Base-by-base conservation (phyloP, 1,140 invertebrate species). In the Goniozus legneri region DNA sequence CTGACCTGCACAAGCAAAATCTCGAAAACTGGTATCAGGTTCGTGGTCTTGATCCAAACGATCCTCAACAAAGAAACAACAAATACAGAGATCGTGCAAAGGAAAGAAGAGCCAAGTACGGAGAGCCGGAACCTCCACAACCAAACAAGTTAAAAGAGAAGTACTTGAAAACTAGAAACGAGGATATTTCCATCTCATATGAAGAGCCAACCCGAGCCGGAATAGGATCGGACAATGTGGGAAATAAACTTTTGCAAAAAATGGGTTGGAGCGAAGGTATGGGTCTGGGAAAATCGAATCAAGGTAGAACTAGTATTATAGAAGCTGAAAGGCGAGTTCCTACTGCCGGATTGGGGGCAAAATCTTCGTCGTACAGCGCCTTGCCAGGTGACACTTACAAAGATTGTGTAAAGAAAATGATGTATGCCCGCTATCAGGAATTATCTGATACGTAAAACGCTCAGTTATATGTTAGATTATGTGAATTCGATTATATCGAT, bases 191-290 rank as follows among this genome's bases (percentile, higher is more conserved):
- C 3, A 53, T 61, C 3, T 61, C 65, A 15, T 82, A 81, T 45
- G 82, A 84, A 56, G 82, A 86, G 53, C 85, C 85, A 3, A 85
- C 83, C 0, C 80, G 81, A 45, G 76, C 80, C 21, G 87, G 86
- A 0, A 92, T 97, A 36, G 88, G 89, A 12, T 85, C 87, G 0
- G 88, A 89, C 49, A 95, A 94, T 71, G 87, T 95, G 56, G 94
- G 94, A 2, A 96, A 88, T 74, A 90, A 91, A 71, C 78, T 99
- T 58, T 70, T 99, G 32, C 94, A 98, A 74, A 97, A 95, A 76
- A 98, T 98, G 96, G 97, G 97, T 0, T 99, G 97, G 96, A 89
- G 86, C 4, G 91, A 95, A 70, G 97, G 96, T 1, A 85, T 92
- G 81, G 97, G 97, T 0, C 76, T 98, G 8, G 97, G 96, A 3